phyloP scores from a whole-genome alignment of 2,797 vertebrate species.

The Anableps anableps region DNA sequence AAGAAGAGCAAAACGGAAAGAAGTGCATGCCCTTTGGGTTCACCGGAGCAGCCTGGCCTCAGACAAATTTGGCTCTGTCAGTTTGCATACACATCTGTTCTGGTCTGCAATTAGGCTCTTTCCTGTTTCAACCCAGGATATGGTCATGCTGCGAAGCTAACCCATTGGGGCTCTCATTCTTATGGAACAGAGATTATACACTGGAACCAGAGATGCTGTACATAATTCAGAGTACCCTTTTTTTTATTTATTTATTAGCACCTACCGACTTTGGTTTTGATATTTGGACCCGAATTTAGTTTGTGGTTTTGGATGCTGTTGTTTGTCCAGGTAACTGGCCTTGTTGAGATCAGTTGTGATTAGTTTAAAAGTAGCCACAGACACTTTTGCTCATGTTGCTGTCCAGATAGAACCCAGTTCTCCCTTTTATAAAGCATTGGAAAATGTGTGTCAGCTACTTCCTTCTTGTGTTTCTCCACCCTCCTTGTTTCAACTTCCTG shows the following conservation, averaged over 20 bases:
- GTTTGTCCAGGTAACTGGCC: not conserved
- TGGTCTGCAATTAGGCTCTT: slow-evolving; percentile 75
- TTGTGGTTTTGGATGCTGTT: slow-evolving; percentile 3
- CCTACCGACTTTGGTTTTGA: not conserved
- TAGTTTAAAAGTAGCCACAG: slow-evolving; percentile 6
- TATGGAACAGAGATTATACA: slow-evolving; percentile 34
- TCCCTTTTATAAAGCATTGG: slow-evolving; percentile 54
- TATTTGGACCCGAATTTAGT: not conserved
- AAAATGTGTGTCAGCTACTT: slow-evolving; percentile 77
- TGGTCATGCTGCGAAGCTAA: slow-evolving; percentile 42
- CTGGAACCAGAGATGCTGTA: not conserved
- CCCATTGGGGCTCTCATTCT: slow-evolving; percentile 36
- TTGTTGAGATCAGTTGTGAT: not conserved
- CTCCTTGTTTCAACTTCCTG: slow-evolving; percentile 73
- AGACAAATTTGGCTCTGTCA: slow-evolving; percentile 70
- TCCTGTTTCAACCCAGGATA: slow-evolving; percentile 76
- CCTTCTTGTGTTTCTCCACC: slow-evolving; percentile 55
- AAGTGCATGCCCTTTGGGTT: slow-evolving; percentile 39
- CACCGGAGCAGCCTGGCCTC: slow-evolving; percentile 51
- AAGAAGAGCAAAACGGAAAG: slow-evolving; percentile 36
- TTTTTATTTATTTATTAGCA: not conserved
- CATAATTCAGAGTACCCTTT: not conserved
- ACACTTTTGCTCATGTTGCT: slow-evolving; percentile 11
- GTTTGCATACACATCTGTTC: slow-evolving; percentile 71
- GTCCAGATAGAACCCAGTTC: slow-evolving; percentile 36